These are phyloP conservation scores for Otolemur garnettii DNA, from an alignment of 2,113 vertebrate genomes.

Conservation along the genomic window DNA sequence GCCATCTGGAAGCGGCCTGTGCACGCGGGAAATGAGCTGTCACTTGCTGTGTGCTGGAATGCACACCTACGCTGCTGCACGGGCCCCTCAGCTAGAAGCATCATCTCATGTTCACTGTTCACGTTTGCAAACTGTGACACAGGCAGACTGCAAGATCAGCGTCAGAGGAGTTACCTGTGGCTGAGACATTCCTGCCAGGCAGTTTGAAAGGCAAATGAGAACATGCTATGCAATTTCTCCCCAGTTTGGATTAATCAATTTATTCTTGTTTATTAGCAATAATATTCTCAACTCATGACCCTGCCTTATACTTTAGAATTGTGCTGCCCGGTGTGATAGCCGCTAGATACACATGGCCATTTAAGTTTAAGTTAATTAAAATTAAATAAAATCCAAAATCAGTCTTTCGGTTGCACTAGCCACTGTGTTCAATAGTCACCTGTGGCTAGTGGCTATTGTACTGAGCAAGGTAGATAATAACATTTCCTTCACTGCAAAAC, in stretches of 20 bases:
- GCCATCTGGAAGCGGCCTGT: constrained; percentile 27
- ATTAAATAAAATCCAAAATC: constrained; percentile 28
- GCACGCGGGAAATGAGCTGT: background rate
- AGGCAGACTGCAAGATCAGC: background rate
- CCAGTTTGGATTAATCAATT: background rate
- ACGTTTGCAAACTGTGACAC: background rate
- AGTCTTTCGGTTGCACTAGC: background rate
- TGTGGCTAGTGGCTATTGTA: background rate
- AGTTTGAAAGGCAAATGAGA: background rate
- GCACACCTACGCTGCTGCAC: background rate
- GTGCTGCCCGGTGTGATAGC: background rate
- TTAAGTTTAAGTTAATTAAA: constrained; percentile 59
- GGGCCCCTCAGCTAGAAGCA: background rate
- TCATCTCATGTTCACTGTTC: background rate
- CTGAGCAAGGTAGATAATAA: background rate
- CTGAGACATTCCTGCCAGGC: background rate
- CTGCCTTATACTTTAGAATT: background rate
- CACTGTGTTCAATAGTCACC: background rate
- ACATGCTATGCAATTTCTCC: background rate
- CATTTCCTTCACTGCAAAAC: background rate
- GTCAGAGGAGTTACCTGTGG: background rate
- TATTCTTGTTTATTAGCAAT: constrained; percentile 19
- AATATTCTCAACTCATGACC: background rate
- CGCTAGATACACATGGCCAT: background rate
- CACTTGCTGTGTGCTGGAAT: background rate